These are phyloP conservation scores for Tachina fera DNA, from an alignment of 2,888 invertebrate genomes.

Conservation along the genomic window DNA sequence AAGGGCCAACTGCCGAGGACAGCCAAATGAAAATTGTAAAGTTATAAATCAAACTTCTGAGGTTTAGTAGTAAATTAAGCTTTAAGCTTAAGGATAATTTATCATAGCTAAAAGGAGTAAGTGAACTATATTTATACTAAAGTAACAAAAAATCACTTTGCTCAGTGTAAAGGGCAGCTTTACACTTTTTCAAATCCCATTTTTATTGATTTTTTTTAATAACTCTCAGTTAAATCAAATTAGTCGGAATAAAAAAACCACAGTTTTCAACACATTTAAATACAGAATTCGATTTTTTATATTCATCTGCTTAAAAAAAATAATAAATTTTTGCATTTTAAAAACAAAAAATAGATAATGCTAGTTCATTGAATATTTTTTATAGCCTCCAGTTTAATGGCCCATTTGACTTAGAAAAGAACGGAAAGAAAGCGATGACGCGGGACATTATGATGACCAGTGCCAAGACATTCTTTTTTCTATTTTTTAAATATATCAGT, in stretches of 20 bases:
- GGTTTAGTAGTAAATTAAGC: too few species aligned
- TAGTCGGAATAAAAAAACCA: neutral
- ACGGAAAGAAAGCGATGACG: constrained; percentile 16
- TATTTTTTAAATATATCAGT: constrained; percentile 23
- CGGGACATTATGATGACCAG: neutral
- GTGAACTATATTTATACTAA: too few species aligned
- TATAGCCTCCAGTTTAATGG: constrained; percentile 23
- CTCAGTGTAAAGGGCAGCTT: neutral
- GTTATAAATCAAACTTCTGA: too few species aligned
- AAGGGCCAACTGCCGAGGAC: too few species aligned
- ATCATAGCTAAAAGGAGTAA: too few species aligned
- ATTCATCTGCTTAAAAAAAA: constrained; percentile 17
- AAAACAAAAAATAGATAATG: constrained; percentile 5
- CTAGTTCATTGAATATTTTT: constrained; percentile 17
- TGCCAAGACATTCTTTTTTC: neutral
- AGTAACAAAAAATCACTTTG: neutral
- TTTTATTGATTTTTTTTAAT: neutral
- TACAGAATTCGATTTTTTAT: too few species aligned
- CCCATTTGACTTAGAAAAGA: neutral
- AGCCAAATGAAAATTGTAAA: too few species aligned
- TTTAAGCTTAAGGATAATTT: too few species aligned
- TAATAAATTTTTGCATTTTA: neutral
- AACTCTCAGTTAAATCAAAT: neutral
- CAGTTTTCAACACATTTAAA: constrained; percentile 9
- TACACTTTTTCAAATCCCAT: neutral